Conservation (phyloP, 2,797 vertebrate genomes). For the Chromobotia macracanthus region DNA sequence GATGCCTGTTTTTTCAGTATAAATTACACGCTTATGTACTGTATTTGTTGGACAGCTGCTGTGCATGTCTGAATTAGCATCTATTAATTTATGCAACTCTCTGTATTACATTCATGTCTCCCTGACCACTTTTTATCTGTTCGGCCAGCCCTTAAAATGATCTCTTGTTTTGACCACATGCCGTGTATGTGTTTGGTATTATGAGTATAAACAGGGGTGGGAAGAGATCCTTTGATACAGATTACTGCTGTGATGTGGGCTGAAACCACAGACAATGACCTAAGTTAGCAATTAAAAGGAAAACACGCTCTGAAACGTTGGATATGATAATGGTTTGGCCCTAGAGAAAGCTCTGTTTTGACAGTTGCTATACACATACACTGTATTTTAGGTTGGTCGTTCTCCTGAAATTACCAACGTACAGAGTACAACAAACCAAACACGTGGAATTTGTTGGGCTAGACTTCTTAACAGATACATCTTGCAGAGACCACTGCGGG, state of each 20-base stretch:
- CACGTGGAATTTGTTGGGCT: constrained; percentile 52
- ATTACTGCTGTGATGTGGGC: constrained; percentile 53
- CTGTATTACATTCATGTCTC: background rate
- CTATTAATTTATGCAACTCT: background rate
- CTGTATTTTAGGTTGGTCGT: constrained; percentile 31
- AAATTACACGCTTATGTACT: background rate
- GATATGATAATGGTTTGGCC: constrained; percentile 61
- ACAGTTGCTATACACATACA: constrained; percentile 70
- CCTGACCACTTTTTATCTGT: background rate
- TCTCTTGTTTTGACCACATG: constrained; percentile 8
- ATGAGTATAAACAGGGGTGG: constrained; percentile 52
- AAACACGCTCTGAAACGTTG: constrained; percentile 53
- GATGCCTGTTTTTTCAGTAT: background rate
- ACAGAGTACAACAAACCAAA: constrained; percentile 48
- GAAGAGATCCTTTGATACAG: constrained; percentile 52
- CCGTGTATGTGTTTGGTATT: constrained; percentile 44
- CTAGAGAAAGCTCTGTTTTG: constrained; percentile 67
- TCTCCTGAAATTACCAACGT: constrained; percentile 44
- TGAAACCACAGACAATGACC: constrained; percentile 63
- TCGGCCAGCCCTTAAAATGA: background rate
- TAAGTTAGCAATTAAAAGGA: constrained; percentile 60
- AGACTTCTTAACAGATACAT: constrained; percentile 24
- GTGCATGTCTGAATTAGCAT: background rate
- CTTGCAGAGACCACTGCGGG: constrained; percentile 17
- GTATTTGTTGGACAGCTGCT: background rate